Conservation (phyloP, 2,888 invertebrate genomes). For the Caenorhabditis auriculariae region DNA sequence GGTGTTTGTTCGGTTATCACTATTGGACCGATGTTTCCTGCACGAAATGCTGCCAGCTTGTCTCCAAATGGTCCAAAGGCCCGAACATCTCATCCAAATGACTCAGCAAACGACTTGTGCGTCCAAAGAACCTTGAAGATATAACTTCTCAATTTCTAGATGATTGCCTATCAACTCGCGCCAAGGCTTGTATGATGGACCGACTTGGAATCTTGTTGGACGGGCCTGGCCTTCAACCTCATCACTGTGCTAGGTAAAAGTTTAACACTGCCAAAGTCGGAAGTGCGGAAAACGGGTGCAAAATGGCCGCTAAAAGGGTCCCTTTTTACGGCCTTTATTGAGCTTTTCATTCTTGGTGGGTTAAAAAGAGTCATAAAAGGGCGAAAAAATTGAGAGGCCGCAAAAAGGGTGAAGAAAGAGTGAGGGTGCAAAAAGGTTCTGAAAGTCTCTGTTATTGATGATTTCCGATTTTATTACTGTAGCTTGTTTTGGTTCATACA, state of each 20-base stretch:
- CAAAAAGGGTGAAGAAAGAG: too few species aligned
- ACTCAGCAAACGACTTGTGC: slow-evolving; percentile 61
- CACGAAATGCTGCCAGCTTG: slow-evolving; percentile 62
- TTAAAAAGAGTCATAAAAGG: too few species aligned
- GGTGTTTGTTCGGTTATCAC: slow-evolving; percentile 61
- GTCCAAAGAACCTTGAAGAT: slow-evolving; percentile 9
- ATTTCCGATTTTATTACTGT: too few species aligned
- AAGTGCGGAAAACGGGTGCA: too few species aligned
- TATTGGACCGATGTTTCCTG: slow-evolving; percentile 63
- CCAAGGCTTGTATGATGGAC: slow-evolving; percentile 62
- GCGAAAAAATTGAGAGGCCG: too few species aligned
- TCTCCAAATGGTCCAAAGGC: slow-evolving; percentile 55
- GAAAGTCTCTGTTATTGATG: too few species aligned
- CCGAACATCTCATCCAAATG: slow-evolving; percentile 63
- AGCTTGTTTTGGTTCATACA: too few species aligned
- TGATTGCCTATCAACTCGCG: slow-evolving; percentile 60
- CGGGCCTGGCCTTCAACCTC: slow-evolving; percentile 55
- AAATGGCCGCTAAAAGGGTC: too few species aligned
- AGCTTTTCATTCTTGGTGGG: too few species aligned
- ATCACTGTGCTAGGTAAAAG: slow-evolving; percentile 49
- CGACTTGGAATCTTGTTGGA: slow-evolving; percentile 53
- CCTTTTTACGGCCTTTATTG: too few species aligned
- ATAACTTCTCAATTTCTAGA: slow-evolving; percentile 36
- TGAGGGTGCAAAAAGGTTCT: too few species aligned
- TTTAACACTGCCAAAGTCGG: too few species aligned